These are phyloP conservation scores for Emydoidea blandingii DNA, from an alignment of 2,797 vertebrate genomes.

Conservation along the genomic window DNA sequence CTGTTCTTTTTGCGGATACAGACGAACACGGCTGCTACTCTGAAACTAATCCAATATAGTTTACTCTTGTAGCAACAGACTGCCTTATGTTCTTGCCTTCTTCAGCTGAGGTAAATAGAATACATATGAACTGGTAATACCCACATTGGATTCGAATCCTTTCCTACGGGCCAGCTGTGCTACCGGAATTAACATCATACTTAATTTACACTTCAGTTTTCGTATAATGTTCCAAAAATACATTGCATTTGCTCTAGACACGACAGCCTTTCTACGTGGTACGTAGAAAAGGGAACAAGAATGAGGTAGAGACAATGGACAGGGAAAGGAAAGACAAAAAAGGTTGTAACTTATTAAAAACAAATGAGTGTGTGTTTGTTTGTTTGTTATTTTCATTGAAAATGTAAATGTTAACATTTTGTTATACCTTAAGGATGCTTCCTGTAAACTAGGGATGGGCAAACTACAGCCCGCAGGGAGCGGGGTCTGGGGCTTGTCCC, in stretches of 20 bases:
- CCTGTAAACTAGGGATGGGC: too few relatives aligned
- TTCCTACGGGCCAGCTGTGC: background rate
- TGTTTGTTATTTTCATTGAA: background rate
- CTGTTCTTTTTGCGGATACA: too few relatives aligned
- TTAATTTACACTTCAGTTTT: background rate
- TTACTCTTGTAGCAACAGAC: background rate
- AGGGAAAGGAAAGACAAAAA: background rate
- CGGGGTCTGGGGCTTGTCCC: too few relatives aligned
- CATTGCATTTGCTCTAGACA: background rate
- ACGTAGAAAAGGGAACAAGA: background rate
- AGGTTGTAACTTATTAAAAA: background rate
- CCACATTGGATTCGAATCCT: background rate
- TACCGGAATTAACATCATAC: background rate
- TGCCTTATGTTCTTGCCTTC: background rate
- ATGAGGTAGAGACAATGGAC: background rate
- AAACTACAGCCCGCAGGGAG: too few relatives aligned
- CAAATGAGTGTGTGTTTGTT: background rate
- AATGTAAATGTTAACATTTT: background rate
- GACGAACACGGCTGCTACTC: too few relatives aligned
- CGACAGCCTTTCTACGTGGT: background rate
- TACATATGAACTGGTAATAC: background rate
- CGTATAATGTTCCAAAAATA: conserved; percentile 14
- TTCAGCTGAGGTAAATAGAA: background rate
- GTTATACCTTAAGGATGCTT: too few relatives aligned
- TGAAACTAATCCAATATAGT: background rate